Evolutionary conservation across 2,113 vertebrate genomes (phyloP).

Genomic region (Felis chaus): DNA sequence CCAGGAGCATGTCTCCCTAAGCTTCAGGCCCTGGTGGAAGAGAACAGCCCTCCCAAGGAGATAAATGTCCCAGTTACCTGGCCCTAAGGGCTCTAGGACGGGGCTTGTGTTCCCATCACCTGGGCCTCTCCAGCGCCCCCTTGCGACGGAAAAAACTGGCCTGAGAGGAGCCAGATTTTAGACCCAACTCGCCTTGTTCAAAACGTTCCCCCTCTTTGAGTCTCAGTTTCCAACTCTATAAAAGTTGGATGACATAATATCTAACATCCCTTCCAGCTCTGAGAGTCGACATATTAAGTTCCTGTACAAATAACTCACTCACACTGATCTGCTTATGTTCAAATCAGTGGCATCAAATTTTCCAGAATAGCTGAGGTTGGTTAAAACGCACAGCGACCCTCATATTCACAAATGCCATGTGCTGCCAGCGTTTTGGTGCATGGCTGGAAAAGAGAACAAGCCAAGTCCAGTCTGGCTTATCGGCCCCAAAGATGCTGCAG

Average conservation of each 20-base stretch:
- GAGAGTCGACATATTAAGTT: constrained; percentile 51
- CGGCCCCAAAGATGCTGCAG: neutral
- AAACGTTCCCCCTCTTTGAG: constrained; percentile 25
- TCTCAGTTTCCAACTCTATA: constrained; percentile 51
- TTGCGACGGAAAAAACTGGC: neutral
- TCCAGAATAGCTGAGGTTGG: constrained; percentile 31
- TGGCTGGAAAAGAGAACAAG: neutral
- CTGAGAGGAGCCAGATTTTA: neutral
- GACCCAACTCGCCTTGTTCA: neutral
- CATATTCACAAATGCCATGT: neutral
- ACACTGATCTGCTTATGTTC: constrained; percentile 41
- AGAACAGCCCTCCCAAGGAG: neutral
- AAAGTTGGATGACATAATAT: constrained; percentile 64
- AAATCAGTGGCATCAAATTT: constrained; percentile 54
- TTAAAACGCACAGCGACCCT: neutral
- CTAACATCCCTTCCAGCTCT: constrained; percentile 54
- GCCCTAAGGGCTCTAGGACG: neutral
- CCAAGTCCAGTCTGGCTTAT: neutral
- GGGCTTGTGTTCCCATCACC: neutral
- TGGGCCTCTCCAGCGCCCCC: neutral
- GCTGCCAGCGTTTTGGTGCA: neutral
- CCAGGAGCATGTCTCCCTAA: neutral
- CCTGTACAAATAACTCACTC: constrained; percentile 37
- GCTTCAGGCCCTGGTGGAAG: neutral
- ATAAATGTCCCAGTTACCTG: neutral